A percentile compares a stretch with the other conserved stretches of the same genome.
Conservation (phyloP, 2,113 vertebrate species). For the Perca flavescens region DNA sequence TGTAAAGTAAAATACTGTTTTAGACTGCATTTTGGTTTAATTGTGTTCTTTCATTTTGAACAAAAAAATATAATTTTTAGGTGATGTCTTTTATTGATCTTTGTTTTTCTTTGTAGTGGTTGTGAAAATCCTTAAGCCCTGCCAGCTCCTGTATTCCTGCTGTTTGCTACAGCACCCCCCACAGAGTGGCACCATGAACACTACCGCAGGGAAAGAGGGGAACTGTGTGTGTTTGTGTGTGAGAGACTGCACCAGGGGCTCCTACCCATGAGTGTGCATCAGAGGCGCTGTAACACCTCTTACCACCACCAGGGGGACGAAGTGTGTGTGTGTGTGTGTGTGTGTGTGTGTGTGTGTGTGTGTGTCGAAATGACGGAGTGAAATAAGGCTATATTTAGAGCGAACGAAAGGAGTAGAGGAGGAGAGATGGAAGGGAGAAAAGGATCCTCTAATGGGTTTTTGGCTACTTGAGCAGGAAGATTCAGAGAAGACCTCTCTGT, state of each 20-base stretch:
- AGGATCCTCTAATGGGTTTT: slow-evolving; percentile 41
- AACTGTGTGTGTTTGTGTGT: not conserved
- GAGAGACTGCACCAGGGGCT: slow-evolving; percentile 30
- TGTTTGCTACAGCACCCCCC: slow-evolving; percentile 22
- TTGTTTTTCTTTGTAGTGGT: not conserved
- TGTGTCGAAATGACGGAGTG: slow-evolving; percentile 18
- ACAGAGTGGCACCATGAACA: not conserved
- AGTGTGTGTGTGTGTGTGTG: not conserved
- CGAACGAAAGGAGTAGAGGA: slow-evolving; percentile 1
- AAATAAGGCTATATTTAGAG: slow-evolving; percentile 44
- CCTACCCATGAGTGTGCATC: slow-evolving; percentile 5
- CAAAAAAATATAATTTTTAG: too few species aligned
- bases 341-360: not conserved
- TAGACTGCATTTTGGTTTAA: too few species aligned
- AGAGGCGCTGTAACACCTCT: slow-evolving; percentile 26
- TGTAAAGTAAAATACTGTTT: too few species aligned
- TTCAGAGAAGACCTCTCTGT: not conserved
- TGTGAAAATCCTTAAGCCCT: not conserved
- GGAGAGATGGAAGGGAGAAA: not conserved
- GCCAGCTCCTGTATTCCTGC: slow-evolving; percentile 3
- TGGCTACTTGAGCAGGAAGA: slow-evolving; percentile 20
- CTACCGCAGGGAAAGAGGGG: slow-evolving; percentile 5
- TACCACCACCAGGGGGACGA: slow-evolving; percentile 8
- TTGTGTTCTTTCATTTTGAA: too few species aligned
- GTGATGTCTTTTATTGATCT: too few species aligned